Percentiles rank a stretch among this genome's conserved stretches.
Conservation (phyloP, 2,888 invertebrate genomes). For the Hoplodrina blanda region DNA sequence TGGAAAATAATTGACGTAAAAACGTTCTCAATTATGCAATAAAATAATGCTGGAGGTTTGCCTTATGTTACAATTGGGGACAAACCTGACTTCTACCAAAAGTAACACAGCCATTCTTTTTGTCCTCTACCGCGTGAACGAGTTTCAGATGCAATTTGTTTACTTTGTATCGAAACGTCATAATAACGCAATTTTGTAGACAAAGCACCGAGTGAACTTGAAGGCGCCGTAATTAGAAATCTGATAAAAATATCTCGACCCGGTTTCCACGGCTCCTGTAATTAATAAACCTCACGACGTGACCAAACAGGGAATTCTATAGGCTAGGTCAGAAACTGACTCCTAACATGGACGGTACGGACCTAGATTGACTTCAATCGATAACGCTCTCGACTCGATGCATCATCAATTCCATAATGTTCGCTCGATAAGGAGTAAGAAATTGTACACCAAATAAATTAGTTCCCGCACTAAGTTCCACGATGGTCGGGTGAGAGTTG, state of each 20-base stretch:
- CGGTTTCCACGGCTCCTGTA: constrained; percentile 77
- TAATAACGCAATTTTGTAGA: constrained; percentile 67
- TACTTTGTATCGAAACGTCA: constrained; percentile 72
- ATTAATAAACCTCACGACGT: constrained; percentile 78
- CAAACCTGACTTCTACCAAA: constrained; percentile 72
- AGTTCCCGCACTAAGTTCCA: constrained; percentile 50
- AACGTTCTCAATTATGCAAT: constrained; percentile 80
- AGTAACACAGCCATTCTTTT: constrained; percentile 73
- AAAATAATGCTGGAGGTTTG: constrained; percentile 78
- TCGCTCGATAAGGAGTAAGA: constrained; percentile 64
- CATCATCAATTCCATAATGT: constrained; percentile 67
- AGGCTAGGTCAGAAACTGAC: constrained; percentile 74
- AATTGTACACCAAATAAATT: constrained; percentile 66
- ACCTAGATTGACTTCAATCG: constrained; percentile 74
- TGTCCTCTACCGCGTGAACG: constrained; percentile 58
- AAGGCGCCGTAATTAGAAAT: constrained; percentile 73
- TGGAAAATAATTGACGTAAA: constrained; percentile 86
- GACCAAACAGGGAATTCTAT: constrained; percentile 80
- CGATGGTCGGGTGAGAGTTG: constrained; percentile 61
- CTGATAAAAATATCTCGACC: constrained; percentile 76
- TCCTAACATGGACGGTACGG: constrained; percentile 75
- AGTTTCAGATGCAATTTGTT: constrained; percentile 70
- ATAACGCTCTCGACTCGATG: constrained; percentile 69
- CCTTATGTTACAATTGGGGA: constrained; percentile 75
- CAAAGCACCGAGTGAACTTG: constrained; percentile 66